A percentile compares a stretch with the other conserved stretches of the same genome.
Evolutionary conservation across 2,888 invertebrate species (phyloP).

Genomic region (Mamestra brassicae): DNA sequence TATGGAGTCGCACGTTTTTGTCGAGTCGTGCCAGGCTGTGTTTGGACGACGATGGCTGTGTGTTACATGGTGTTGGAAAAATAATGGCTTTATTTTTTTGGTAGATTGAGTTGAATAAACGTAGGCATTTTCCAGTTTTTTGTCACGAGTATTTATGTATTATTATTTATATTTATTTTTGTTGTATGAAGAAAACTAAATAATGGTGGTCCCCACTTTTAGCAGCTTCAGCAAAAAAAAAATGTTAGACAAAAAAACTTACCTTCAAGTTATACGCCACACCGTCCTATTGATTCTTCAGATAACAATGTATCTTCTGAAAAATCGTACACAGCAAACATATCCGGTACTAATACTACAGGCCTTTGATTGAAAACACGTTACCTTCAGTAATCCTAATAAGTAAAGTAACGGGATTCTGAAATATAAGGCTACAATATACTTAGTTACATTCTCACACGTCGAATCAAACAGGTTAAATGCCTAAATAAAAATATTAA

Average conservation of each 20-base stretch:
- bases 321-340: neutral
- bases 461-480: neutral
- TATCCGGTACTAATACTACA: too few relatives aligned
- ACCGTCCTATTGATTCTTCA: neutral
- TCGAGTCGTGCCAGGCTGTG: slow-evolving; percentile 2
- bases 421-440: neutral
- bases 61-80: slow-evolving; percentile 17
- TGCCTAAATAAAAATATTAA: too few relatives aligned
- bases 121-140: too few relatives aligned
- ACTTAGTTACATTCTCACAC: neutral
- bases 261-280: too few relatives aligned
- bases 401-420: neutral
- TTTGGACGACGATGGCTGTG: slow-evolving; percentile 9
- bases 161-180: too few relatives aligned
- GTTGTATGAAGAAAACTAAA: too few relatives aligned
- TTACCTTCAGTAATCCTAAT: too few relatives aligned
- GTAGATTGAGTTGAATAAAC: neutral
- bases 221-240: too few relatives aligned
- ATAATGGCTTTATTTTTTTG: slow-evolving; percentile 18
- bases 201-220: too few relatives aligned
- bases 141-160: too few relatives aligned
- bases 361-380: too few relatives aligned
- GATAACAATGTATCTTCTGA: neutral
- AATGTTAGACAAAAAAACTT: too few relatives aligned
- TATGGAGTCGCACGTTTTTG: slow-evolving; percentile 50